Conservation (phyloP, 2,113 vertebrate genomes). For the Azemiops feae region DNA sequence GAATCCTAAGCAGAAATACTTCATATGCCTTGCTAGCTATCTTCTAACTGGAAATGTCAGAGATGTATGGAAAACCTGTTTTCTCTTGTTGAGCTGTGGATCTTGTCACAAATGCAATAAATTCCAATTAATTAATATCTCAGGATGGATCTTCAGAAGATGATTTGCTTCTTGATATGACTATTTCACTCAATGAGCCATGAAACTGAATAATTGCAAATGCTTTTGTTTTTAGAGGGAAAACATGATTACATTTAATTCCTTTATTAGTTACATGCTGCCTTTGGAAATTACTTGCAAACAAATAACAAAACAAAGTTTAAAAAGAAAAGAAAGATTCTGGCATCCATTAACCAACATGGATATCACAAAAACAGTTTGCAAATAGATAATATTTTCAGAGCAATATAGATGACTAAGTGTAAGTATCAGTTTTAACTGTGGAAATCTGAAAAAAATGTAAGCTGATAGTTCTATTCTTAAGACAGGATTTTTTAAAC, state of each 20-base stretch:
- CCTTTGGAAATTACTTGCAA: conserved; percentile 59
- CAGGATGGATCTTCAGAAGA: conserved; percentile 3
- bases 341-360: conserved; percentile 47
- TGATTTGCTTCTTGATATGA: conserved; percentile 32
- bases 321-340: conserved; percentile 35
- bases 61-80: neutral
- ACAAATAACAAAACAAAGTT: conserved; percentile 52
- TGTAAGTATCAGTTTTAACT: neutral
- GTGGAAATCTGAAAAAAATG: neutral
- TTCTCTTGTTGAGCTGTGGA: neutral
- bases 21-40: neutral
- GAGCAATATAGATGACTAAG: conserved; percentile 27
- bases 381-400: conserved; percentile 11
- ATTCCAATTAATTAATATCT: conserved; percentile 19
- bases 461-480: neutral
- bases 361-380: conserved; percentile 37
- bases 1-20: neutral
- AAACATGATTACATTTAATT: conserved; percentile 44
- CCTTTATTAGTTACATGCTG: conserved; percentile 36
- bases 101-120: neutral
- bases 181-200: conserved; percentile 4
- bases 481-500: neutral
- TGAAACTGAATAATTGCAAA: conserved; percentile 26
- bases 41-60: neutral
- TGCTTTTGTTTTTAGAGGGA: conserved; percentile 35